These are phyloP conservation scores for Trissoscelio sp. DNA, from an alignment of 2,888 invertebrate species.

Conservation along the genomic window DNA sequence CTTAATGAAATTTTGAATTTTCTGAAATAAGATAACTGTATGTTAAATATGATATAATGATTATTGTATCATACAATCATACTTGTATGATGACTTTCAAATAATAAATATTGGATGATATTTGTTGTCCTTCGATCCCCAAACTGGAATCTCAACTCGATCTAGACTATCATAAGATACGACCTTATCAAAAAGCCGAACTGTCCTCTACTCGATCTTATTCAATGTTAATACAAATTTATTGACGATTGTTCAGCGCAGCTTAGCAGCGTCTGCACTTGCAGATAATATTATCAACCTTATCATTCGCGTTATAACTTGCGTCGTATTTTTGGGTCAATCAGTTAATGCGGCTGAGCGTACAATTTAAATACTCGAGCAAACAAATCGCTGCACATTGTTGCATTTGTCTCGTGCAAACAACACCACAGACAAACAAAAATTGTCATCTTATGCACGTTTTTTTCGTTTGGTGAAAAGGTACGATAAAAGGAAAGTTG, in stretches of 20 bases:
- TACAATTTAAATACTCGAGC: slow-evolving; percentile 11
- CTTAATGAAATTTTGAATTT: too few species aligned
- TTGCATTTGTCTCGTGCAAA: background rate
- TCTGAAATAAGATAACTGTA: too few species aligned
- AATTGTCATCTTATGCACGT: background rate
- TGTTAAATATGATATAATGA: too few species aligned
- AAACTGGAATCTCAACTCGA: too few species aligned
- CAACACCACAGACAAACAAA: background rate
- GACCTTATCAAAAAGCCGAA: slow-evolving; percentile 33
- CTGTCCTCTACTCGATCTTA: slow-evolving; percentile 77
- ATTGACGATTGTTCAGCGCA: slow-evolving; percentile 74
- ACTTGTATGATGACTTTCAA: too few species aligned
- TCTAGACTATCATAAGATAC: slow-evolving; percentile 30
- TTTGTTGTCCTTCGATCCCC: too few species aligned
- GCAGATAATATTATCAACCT: slow-evolving; percentile 69
- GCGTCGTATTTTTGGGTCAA: slow-evolving; percentile 50
- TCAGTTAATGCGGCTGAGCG: slow-evolving; percentile 33
- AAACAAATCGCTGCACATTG: background rate
- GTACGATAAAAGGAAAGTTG: slow-evolving; percentile 15
- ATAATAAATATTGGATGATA: too few species aligned
- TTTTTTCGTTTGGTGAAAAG: background rate
- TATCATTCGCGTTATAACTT: slow-evolving; percentile 25
- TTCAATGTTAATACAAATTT: slow-evolving; percentile 79
- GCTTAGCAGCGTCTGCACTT: slow-evolving; percentile 69
- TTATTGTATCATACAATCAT: too few species aligned